Conservation (phyloP, 2,888 invertebrate species). For the Neoaliturus tenellus region DNA sequence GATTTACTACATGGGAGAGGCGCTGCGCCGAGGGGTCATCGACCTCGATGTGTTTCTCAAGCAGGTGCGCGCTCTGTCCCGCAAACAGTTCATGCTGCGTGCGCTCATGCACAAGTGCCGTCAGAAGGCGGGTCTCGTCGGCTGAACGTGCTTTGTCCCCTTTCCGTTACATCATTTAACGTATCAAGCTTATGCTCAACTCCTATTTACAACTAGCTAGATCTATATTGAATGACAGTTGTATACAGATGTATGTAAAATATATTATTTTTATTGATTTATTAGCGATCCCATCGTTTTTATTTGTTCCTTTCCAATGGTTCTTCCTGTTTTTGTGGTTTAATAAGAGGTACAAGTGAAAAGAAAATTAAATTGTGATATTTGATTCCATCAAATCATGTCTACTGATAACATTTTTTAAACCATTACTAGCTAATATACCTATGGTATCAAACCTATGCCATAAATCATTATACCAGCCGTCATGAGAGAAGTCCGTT, state of each 20-base stretch:
- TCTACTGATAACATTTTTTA: too few relatives aligned
- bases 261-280: conserved; percentile 35
- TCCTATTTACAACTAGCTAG: not conserved
- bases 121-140: conserved; percentile 76
- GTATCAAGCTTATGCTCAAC: conserved; percentile 17
- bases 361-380: too few relatives aligned
- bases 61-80: conserved; percentile 95
- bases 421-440: too few relatives aligned
- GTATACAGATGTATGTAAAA: conserved; percentile 19
- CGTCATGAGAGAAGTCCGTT: too few relatives aligned
- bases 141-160: conserved; percentile 71
- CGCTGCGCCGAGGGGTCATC: conserved; percentile 92
- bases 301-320: not conserved
- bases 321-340: too few relatives aligned
- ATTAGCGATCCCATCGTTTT: not conserved
- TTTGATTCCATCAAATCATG: too few relatives aligned
- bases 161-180: not conserved
- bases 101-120: conserved; percentile 96
- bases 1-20: conserved; percentile 98
- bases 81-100: conserved; percentile 96
- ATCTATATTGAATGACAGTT: not conserved
- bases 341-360: too few relatives aligned
- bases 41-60: conserved; percentile 98
- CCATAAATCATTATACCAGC: too few relatives aligned
- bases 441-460: too few relatives aligned